These are phyloP conservation scores for Chionomys nivalis DNA, from an alignment of 2,113 vertebrate species.

Conservation along the genomic window DNA sequence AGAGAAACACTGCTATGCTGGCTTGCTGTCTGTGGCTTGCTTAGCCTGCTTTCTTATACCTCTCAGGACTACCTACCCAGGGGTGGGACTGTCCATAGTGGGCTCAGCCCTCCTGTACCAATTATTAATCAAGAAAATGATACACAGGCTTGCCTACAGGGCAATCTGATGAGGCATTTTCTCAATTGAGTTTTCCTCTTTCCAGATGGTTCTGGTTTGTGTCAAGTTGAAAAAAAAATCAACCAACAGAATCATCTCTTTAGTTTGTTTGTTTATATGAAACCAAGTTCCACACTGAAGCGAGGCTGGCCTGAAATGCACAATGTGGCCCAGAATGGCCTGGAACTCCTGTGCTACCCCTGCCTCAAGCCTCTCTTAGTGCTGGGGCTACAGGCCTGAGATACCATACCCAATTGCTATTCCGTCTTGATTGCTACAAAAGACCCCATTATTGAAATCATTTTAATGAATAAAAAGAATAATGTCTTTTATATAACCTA, in stretches of 20 bases:
- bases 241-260: too few relatives aligned
- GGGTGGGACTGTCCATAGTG: not conserved
- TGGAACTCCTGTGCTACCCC: not conserved
- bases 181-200: not conserved
- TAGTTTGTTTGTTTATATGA: not conserved
- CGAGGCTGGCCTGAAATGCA: not conserved
- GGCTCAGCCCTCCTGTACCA: not conserved
- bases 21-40: not conserved
- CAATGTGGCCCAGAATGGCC: too few relatives aligned
- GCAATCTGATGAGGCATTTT: not conserved
- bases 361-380: not conserved
- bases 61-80: not conserved
- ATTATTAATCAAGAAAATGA: not conserved
- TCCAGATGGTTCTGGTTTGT: not conserved
- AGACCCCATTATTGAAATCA: not conserved
- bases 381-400: not conserved
- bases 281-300: not conserved
- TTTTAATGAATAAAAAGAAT: constrained; percentile 36
- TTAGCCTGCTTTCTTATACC: not conserved
- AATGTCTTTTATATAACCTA: not conserved
- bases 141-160: not conserved
- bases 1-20: not conserved
- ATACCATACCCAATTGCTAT: not conserved
- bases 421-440: constrained; percentile 33
- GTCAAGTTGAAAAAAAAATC: not conserved